Evolutionary conservation across 1,140 invertebrate genomes (phyloP), one percentile per base, ranked within the genome.

Genomic region (Dufourea novaeangliae): DNA sequence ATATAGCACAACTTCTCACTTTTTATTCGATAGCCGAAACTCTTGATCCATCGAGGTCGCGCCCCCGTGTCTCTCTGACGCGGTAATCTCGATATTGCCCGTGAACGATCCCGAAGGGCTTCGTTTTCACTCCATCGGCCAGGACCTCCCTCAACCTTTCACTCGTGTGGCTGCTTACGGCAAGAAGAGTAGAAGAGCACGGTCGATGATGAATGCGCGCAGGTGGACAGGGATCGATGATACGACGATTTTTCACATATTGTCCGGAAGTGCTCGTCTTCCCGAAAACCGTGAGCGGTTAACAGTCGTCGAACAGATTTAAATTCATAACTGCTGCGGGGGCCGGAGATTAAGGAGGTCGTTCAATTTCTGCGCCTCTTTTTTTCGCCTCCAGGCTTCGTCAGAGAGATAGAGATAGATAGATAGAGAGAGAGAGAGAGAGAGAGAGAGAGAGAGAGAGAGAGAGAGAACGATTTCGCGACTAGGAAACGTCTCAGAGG

Each of bases 171-270:
- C 12, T 32, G 29, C 27, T 57, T 57, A 57, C n/a, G 14, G 54
- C 54, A n/a, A n/a, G n/a, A n/a, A n/a, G 46, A 50, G 46, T 50
- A 37, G 8, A n/a, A 32, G 68, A n/a, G n/a, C n/a, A 10, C 12
- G 52, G 25, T 39, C 54, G 71, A 74, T 74, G 71, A 66, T 66
- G 71, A 54, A 74, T 66, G 46, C 71, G 25, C 71, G 34, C 8
- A 10, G 1, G 34, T 32, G 41, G 71, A 74, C 71, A 34, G 50
- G 61, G 61, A 74, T 74, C 71, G 71, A 74, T 74, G 71, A 66
- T 39, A 52, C 61, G 46, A 39, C 25, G n/a, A 74, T 74, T 74
- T 74, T 66, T 74, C 61, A 56, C 62, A 12, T n/a, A n/a, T 1
- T 22, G 22, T 17, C 10, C 46, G 61, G 34, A 74, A 66, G 34